Conservation (phyloP, 2,888 invertebrate genomes). For the Meghimatium bilineatum region DNA sequence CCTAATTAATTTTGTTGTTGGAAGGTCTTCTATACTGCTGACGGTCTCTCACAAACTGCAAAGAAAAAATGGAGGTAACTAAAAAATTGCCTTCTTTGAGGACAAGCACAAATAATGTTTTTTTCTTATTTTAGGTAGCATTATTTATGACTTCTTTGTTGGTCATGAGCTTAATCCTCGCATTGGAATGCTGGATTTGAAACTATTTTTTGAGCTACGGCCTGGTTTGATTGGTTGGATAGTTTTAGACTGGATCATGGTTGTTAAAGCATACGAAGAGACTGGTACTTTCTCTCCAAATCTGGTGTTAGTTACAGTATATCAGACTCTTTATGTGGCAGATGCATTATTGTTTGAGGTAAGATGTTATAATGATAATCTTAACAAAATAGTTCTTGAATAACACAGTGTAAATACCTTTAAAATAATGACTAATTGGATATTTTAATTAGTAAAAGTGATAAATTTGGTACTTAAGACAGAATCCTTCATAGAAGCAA, state of each 20-base stretch:
- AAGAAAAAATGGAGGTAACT: too few species aligned
- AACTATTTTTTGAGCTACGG: conserved; percentile 80
- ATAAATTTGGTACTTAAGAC: too few species aligned
- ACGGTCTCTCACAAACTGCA: too few species aligned
- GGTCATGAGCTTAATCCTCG: conserved; percentile 86
- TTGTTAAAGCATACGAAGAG: conserved; percentile 65
- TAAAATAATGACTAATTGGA: too few species aligned
- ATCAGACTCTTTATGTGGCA: conserved; percentile 81
- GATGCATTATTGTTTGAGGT: conserved; percentile 83
- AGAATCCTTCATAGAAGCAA: too few species aligned
- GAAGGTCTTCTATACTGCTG: too few species aligned
- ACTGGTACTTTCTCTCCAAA: conserved; percentile 60
- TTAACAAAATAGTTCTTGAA: background rate
- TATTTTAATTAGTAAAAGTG: too few species aligned
- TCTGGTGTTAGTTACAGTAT: conserved; percentile 75
- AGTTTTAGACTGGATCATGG: conserved; percentile 71
- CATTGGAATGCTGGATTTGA: conserved; percentile 83
- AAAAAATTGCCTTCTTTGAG: too few species aligned
- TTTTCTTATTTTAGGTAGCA: conserved; percentile 78
- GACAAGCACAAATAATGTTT: too few species aligned
- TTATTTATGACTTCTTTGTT: conserved; percentile 85
- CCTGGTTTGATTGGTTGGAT: conserved; percentile 78
- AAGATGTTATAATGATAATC: conserved; percentile 30
- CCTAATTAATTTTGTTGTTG: too few species aligned
- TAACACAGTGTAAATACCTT: background rate